Conservation (phyloP, 2,113 vertebrate genomes). For the Mirza zaza region DNA sequence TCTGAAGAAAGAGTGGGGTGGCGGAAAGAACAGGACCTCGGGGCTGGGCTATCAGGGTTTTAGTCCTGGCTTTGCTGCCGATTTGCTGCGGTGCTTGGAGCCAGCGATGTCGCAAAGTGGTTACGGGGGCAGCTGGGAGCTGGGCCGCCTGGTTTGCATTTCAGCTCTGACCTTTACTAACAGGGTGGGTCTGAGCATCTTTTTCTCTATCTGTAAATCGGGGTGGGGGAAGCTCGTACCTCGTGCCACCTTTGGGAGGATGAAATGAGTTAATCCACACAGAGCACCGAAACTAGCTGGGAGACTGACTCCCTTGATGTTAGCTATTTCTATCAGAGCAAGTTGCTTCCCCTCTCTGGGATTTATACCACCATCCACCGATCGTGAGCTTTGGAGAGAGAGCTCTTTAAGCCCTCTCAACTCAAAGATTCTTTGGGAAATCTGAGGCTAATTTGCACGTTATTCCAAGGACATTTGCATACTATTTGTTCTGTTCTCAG, state of each 20-base stretch:
- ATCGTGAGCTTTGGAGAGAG: background rate
- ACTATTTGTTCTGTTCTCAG: background rate
- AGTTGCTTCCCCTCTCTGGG: background rate
- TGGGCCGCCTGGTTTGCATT: background rate
- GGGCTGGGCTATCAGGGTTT: rapidly evolving
- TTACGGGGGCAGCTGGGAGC: background rate
- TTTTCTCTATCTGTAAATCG: background rate
- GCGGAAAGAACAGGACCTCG: background rate
- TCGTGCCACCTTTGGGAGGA: background rate
- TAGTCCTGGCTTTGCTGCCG: background rate
- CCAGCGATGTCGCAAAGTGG: rapidly evolving
- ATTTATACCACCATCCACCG: rapidly evolving
- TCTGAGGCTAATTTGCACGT: background rate
- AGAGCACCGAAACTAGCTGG: rapidly evolving
- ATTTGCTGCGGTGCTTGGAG: background rate
- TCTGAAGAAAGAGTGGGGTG: background rate
- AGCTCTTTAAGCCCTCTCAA: background rate
- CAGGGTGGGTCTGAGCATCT: background rate
- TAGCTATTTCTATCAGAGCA: background rate
- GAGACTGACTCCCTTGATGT: background rate
- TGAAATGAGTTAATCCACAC: background rate
- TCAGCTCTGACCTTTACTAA: background rate
- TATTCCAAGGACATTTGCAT: background rate
- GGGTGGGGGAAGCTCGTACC: background rate
- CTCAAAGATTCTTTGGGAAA: background rate